phyloP scores from a whole-genome alignment of 2,888 invertebrate species.

The Oegoconia quadripuncta region DNA sequence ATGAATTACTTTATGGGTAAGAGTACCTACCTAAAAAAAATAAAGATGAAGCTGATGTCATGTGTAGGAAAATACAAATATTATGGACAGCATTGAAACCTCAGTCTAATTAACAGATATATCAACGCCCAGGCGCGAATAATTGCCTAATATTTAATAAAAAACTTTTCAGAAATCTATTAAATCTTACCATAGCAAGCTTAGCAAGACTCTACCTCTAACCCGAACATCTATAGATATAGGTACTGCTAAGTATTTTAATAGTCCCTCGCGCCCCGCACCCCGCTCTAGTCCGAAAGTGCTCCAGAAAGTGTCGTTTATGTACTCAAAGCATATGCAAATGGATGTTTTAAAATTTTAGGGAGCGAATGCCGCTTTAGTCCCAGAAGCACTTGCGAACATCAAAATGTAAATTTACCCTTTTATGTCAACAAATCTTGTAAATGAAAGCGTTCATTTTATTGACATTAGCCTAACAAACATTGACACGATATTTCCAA shows the following conservation, averaged over 20 bases:
- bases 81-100: no score
- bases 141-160: no score
- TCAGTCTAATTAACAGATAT: no score
- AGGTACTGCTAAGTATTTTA: conserved; percentile 8
- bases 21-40: no score
- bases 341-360: conserved; percentile 78
- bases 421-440: conserved; percentile 78
- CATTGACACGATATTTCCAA: conserved; percentile 35
- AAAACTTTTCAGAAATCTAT: no score
- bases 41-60: no score
- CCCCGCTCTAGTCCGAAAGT: conserved; percentile 45
- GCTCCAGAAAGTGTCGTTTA: conserved; percentile 77
- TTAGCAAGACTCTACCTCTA: no score
- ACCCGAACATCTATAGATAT: no score
- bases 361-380: conserved; percentile 74
- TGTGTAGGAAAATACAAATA: no score
- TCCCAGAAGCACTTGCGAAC: conserved; percentile 74
- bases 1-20: no score
- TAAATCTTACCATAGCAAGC: no score
- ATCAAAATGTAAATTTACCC: conserved; percentile 79
- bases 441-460: conserved; percentile 76
- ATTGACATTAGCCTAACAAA: conserved; percentile 59
- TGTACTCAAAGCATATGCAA: conserved; percentile 79
- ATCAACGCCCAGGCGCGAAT: no score
- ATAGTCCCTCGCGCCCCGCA: conserved; percentile 21